phyloP scores from a whole-genome alignment of 2,113 vertebrate species.

The Erythrocercus mccallii region DNA sequence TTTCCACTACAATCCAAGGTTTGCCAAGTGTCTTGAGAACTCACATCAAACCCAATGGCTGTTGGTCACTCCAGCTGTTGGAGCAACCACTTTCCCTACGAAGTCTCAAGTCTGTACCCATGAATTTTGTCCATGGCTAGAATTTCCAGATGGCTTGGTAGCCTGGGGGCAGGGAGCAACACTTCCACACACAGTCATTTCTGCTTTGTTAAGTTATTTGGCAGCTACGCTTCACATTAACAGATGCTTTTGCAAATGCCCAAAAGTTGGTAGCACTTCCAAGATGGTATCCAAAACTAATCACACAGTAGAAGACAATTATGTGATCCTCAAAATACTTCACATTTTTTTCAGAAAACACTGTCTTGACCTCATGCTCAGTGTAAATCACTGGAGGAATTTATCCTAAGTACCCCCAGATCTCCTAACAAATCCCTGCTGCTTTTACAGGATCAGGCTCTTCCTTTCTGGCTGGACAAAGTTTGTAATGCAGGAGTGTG shows the following conservation, averaged over 20 bases:
- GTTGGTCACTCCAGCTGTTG: not conserved
- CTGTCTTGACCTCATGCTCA: not conserved
- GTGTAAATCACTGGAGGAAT: not conserved
- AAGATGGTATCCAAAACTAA: not conserved
- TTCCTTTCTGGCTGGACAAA: not conserved
- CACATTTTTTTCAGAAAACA: not conserved
- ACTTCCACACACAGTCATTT: not conserved
- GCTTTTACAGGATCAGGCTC: not conserved
- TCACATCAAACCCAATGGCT: not conserved
- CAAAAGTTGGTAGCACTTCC: not conserved
- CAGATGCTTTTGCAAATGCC: not conserved
- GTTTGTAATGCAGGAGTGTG: accelerated
- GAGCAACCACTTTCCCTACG: not conserved
- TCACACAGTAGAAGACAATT: not conserved
- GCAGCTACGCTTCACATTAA: not conserved
- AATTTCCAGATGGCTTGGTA: not conserved
- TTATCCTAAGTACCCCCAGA: not conserved
- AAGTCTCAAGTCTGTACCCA: too few relatives aligned
- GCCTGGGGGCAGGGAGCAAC: not conserved
- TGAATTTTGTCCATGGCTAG: not conserved
- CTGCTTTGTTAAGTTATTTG: not conserved
- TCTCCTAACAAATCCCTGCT: not conserved
- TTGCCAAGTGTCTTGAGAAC: not conserved
- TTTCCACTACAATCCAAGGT: not conserved
- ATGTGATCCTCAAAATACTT: not conserved